phyloP scores from a whole-genome alignment of 2,888 invertebrate species.

The Protophormia terraenovae region DNA sequence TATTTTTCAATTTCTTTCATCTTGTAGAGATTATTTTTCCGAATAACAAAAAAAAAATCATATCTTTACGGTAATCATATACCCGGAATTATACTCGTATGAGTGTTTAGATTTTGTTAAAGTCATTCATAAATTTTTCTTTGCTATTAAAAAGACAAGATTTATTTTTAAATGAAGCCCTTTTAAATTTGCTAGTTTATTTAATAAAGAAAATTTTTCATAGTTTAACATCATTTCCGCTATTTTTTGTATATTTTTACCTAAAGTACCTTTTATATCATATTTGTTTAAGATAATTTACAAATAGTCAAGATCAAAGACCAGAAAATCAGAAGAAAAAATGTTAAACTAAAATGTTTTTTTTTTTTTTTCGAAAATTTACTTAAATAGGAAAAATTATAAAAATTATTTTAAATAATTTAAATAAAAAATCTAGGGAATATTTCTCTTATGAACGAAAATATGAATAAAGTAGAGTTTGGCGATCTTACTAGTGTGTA shows the following conservation, averaged over 20 bases:
- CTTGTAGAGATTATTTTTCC: slow-evolving; percentile 4
- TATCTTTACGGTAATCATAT: slow-evolving; percentile 51
- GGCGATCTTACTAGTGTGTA: too few relatives aligned
- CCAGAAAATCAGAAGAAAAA: background rate
- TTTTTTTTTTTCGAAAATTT: too few relatives aligned
- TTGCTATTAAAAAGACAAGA: background rate
- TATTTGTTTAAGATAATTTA: background rate
- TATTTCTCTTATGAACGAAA: too few relatives aligned
- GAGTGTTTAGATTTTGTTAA: background rate
- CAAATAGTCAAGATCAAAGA: background rate
- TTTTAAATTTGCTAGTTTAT: background rate
- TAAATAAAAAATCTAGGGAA: too few relatives aligned
- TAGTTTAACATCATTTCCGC: slow-evolving; percentile 21
- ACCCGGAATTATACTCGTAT: slow-evolving; percentile 5
- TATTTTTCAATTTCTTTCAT: slow-evolving; percentile 47
- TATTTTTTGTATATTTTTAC: background rate
- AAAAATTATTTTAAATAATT: too few relatives aligned
- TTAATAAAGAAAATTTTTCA: slow-evolving; percentile 2
- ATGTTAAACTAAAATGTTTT: too few relatives aligned
- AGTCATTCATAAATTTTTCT: slow-evolving; percentile 36
- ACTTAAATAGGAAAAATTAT: too few relatives aligned
- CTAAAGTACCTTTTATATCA: background rate
- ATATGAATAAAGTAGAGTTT: too few relatives aligned
- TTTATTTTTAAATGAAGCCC: background rate
- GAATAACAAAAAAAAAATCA: slow-evolving; percentile 30